phyloP scores from a whole-genome alignment of 1,140 invertebrate genomes.

The Nymphalis io region DNA sequence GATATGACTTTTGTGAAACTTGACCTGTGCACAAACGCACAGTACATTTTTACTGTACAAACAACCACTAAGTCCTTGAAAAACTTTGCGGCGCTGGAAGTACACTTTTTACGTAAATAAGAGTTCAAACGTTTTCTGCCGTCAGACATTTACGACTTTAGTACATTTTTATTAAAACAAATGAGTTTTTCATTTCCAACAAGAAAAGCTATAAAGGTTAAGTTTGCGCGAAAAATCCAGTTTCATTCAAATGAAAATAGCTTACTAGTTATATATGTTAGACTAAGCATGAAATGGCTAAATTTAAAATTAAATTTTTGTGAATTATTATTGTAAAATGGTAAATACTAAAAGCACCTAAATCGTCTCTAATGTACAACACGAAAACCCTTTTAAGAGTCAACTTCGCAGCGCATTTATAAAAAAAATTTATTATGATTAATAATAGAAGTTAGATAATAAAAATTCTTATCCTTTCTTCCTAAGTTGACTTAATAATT shows the following conservation, averaged over 20 bases:
- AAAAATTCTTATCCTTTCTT: constrained; percentile 1
- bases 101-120: constrained; percentile 3
- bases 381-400: constrained; percentile 30
- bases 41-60: not conserved
- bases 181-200: too few species aligned
- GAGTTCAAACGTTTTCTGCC: too few species aligned
- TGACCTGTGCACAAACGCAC: not conserved
- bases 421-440: constrained; percentile 28
- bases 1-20: too few species aligned
- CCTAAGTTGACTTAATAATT: not conserved
- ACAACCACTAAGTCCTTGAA: not conserved
- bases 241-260: too few species aligned
- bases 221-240: too few species aligned
- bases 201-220: too few species aligned
- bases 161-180: too few species aligned
- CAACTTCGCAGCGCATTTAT: constrained; percentile 7
- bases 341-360: not conserved
- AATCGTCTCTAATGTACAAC: constrained; percentile 14
- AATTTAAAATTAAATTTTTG: too few species aligned
- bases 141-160: too few species aligned
- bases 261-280: too few species aligned
- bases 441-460: not conserved
- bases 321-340: not conserved
- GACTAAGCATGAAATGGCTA: too few species aligned
- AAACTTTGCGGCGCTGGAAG: not conserved